Conservation (phyloP, 2,113 vertebrate genomes). For the Gymnocephalus cernua region DNA sequence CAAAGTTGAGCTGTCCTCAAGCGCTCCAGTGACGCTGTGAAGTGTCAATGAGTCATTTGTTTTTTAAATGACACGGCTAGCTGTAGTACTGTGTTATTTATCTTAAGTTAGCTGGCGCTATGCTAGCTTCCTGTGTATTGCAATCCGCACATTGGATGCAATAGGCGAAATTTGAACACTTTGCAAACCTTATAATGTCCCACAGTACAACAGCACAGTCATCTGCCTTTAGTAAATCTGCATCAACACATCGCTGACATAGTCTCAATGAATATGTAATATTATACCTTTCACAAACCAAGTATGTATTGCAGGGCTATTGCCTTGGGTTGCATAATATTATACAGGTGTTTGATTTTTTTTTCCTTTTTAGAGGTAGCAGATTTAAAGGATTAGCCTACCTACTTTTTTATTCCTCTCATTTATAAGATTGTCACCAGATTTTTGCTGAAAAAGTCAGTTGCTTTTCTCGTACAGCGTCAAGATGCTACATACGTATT, state of each 20-base stretch:
- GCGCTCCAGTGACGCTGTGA: too few relatives aligned
- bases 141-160: too few relatives aligned
- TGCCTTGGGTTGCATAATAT: slow-evolving; percentile 9
- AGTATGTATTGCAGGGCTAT: neutral
- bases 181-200: neutral
- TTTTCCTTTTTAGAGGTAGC: neutral
- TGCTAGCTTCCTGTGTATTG: too few relatives aligned
- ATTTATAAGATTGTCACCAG: neutral
- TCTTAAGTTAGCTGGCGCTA: too few relatives aligned
- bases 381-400: neutral
- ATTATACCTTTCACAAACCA: neutral
- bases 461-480: neutral
- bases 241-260: neutral
- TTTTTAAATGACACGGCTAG: too few relatives aligned
- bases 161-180: too few relatives aligned
- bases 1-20: too few relatives aligned
- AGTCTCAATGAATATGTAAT: neutral
- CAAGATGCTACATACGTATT: slow-evolving; percentile 4
- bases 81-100: too few relatives aligned
- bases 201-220: neutral
- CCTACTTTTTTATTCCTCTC: neutral
- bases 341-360: neutral
- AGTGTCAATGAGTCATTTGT: too few relatives aligned
- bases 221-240: neutral
- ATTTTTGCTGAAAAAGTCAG: neutral